Conservation (phyloP, 2,797 vertebrate species). For the Falco biarmicus region DNA sequence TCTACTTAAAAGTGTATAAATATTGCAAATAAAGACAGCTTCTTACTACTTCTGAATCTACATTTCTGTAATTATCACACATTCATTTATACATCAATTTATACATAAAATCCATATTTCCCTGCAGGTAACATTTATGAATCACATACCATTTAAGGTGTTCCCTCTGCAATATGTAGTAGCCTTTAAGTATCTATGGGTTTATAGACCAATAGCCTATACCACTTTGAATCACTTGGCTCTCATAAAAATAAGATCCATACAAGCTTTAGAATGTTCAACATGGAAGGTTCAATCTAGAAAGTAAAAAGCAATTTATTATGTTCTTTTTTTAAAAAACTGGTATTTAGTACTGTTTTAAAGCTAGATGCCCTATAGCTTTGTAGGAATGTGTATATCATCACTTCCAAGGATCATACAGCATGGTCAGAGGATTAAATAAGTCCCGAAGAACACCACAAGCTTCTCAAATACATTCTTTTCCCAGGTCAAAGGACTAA, state of each 20-base stretch:
- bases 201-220: neutral
- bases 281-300: neutral
- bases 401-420: neutral
- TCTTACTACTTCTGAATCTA: neutral
- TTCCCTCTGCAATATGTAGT: neutral
- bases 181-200: neutral
- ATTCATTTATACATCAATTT: neutral
- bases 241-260: neutral
- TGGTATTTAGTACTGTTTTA: neutral
- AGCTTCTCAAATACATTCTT: neutral
- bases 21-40: neutral
- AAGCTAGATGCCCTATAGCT: neutral
- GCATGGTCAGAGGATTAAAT: neutral
- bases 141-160: accelerated
- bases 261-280: neutral
- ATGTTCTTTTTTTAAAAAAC: neutral
- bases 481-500: neutral
- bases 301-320: neutral
- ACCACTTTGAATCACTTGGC: neutral
- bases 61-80: neutral
- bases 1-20: neutral
- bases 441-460: neutral
- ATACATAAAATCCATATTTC: neutral
- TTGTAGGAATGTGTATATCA: neutral
- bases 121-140: neutral